Base-by-base conservation (phyloP, 1,140 invertebrate genomes). In the Armadillidium nasatum region DNA sequence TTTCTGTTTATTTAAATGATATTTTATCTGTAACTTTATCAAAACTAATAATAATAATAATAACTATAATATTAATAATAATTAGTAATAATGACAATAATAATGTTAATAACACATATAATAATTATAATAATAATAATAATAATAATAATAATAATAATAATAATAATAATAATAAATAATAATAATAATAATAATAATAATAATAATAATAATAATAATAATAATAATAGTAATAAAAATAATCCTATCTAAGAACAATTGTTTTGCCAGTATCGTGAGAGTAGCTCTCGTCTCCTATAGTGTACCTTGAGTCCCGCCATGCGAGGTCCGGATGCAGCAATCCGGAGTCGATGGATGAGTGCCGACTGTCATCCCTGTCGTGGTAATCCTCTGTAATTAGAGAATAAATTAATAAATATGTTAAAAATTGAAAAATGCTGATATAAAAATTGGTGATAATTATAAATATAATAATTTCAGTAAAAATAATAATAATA, bases 291-390 rank as follows among this genome's bases (percentile, higher is more conserved):
- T 68, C 44, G 23, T 22, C 9, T 19, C 7, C 19, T 4, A n/a
- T n/a, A n/a, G n/a, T 71, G 21, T 79, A 81, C 80, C 80, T 81
- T 50, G 80, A 78, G 43, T 89, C 88, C 88, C 89, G 73, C 74
- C 83, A 94, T 0, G 92, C 92, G 83, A 93, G 90, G 85, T 94
- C 92, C 0, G 92, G 93, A 85, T 94, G 93, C 11, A 94, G 85
- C 75, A 93, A 87, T 69, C 76, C 82, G 7, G 80, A 80, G 71
- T 81, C 80, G 10, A 81, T 72, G 10, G 81, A 82, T 10, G 81
- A 82, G 73, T 82, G 80, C 22, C 78, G 68, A 73, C 78, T 80
- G 76, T 80, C 74, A 10, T 80, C 82, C 1, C 72, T 67, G 71
- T 82, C 74, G 75, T 75, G 50, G 85, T 91, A 88, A 72, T 89